Evolutionary conservation across 1,140 invertebrate species (phyloP).

Genomic region (Brachionus asplanchnoidis): DNA sequence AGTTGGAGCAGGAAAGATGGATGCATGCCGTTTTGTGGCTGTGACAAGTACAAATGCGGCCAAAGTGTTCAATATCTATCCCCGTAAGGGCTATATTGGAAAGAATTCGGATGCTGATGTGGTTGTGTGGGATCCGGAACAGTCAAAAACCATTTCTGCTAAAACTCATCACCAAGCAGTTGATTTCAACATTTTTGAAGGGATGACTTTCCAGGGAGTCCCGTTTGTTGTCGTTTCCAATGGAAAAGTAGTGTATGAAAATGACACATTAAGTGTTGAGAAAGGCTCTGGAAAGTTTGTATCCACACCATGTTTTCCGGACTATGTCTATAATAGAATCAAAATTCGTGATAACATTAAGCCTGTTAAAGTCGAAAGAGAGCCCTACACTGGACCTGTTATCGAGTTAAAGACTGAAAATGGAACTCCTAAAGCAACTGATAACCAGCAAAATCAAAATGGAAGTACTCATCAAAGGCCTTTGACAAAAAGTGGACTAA

Average conservation of each 20-base stretch:
- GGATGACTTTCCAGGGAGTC: constrained; percentile 51
- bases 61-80: constrained; percentile 96
- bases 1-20: constrained; percentile 78
- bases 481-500: constrained; percentile 47
- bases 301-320: constrained; percentile 63
- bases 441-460: constrained; percentile 30
- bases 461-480: constrained; percentile 45
- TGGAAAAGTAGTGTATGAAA: constrained; percentile 43
- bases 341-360: constrained; percentile 58
- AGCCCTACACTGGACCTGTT: constrained; percentile 54
- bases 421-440: background rate
- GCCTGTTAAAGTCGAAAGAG: constrained; percentile 55
- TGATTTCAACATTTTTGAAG: constrained; percentile 98
- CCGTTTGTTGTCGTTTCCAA: constrained; percentile 39
- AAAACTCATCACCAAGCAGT: constrained; percentile 83
- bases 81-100: constrained; percentile 85
- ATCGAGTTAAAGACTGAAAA: constrained; percentile 44
- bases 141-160: constrained; percentile 79
- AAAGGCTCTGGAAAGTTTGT: constrained; percentile 77
- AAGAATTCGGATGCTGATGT: constrained; percentile 93
- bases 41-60: constrained; percentile 93
- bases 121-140: constrained; percentile 88
- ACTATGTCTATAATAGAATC: constrained; percentile 67
- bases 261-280: constrained; percentile 66
- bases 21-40: constrained; percentile 87